Conservation (phyloP, 2,113 vertebrate genomes). For the Anas platyrhynchos region DNA sequence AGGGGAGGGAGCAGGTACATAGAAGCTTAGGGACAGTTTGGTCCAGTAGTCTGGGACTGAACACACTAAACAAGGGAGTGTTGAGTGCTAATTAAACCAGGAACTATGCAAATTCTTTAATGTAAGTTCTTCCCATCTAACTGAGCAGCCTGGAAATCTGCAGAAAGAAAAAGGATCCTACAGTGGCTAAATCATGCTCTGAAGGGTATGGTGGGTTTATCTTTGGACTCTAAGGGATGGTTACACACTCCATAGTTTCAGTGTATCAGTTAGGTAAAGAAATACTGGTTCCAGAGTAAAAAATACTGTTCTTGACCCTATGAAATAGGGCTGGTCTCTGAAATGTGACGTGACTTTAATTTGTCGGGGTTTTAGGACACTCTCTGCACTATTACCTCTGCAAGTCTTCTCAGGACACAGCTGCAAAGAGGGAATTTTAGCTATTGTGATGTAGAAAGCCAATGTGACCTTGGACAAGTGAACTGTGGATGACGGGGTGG, state of each 20-base stretch:
- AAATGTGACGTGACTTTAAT: background rate
- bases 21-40: background rate
- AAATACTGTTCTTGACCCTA: background rate
- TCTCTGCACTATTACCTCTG: background rate
- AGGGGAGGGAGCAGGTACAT: background rate
- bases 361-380: background rate
- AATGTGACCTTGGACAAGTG: background rate
- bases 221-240: background rate
- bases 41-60: background rate
- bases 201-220: background rate
- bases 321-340: background rate
- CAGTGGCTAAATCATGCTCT: background rate
- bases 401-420: background rate
- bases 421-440: background rate
- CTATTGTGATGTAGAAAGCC: background rate
- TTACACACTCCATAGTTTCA: background rate
- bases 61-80: background rate
- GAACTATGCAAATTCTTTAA: background rate
- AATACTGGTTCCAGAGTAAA: background rate
- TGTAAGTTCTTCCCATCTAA: background rate
- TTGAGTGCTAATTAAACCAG: background rate
- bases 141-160: background rate
- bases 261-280: background rate
- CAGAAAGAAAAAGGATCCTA: background rate
- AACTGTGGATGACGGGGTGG: rapidly evolving